Percentiles rank a stretch among this genome's conserved stretches.
These are phyloP conservation scores for Clarias pachynema DNA, from an alignment of 2,797 vertebrate genomes.

Conservation along the genomic window DNA sequence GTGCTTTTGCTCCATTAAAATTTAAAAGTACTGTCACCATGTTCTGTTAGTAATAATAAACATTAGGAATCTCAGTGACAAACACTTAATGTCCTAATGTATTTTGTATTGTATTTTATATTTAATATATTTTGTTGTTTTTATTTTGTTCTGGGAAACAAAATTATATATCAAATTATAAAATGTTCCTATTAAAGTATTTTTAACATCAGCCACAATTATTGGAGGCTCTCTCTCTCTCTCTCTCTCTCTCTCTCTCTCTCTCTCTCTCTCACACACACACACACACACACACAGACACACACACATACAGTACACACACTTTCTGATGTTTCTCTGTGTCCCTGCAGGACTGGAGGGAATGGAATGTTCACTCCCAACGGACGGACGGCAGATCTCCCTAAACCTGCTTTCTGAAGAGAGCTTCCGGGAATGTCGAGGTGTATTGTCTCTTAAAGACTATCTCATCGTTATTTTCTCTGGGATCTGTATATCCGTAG, in stretches of 20 bases:
- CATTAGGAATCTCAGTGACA: not conserved
- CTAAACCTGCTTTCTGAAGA: conserved; percentile 85
- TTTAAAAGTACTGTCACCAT: not conserved
- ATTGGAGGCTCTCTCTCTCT: not conserved
- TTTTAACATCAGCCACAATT: not conserved
- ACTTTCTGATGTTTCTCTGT: conserved; percentile 10
- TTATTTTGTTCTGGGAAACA: not conserved
- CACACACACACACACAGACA: too few relatives aligned
- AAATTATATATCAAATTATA: not conserved
- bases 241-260: not conserved
- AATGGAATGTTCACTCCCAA: conserved; percentile 85
- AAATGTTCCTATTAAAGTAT: not conserved
- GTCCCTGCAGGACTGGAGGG: conserved; percentile 79
- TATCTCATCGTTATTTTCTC: conserved; percentile 93
- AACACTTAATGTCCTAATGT: not conserved
- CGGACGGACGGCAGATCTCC: conserved; percentile 78
- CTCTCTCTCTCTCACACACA: not conserved
- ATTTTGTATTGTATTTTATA: not conserved
- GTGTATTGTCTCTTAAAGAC: conserved; percentile 84
- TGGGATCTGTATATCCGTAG: conserved; percentile 87
- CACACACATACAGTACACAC: too few relatives aligned
- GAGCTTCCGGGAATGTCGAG: conserved; percentile 88
- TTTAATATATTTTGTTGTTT: not conserved
- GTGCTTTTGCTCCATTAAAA: not conserved
- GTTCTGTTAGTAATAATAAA: not conserved